Conservation (phyloP, 2,888 invertebrate genomes). For the Nemapogon koenigi region DNA sequence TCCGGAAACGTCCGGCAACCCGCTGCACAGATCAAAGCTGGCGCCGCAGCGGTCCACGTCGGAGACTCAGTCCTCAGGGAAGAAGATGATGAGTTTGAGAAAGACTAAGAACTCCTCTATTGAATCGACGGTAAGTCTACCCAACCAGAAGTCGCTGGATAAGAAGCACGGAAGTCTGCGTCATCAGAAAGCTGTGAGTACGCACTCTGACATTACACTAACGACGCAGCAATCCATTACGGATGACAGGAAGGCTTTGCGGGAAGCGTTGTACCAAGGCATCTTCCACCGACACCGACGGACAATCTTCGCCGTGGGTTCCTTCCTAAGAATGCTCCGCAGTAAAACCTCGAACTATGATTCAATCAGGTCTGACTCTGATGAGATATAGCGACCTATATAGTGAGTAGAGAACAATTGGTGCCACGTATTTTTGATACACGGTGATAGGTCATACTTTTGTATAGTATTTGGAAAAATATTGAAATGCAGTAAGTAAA, state of each 20-base stretch:
- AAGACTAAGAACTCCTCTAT: slow-evolving; percentile 58
- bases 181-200: slow-evolving; percentile 67
- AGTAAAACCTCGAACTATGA: slow-evolving; percentile 79
- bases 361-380: slow-evolving; percentile 70
- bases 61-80: slow-evolving; percentile 51
- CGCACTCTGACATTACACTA: slow-evolving; percentile 65
- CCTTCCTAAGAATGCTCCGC: slow-evolving; percentile 76
- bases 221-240: slow-evolving; percentile 51
- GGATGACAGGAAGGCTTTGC: slow-evolving; percentile 71
- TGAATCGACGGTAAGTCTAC: slow-evolving; percentile 60
- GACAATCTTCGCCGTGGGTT: slow-evolving; percentile 78
- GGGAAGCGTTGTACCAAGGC: slow-evolving; percentile 78
- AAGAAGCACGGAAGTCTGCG: slow-evolving; percentile 62
- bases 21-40: slow-evolving; percentile 51
- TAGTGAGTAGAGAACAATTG: slow-evolving; percentile 19
- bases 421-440: slow-evolving; percentile 47
- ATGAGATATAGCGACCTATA: slow-evolving; percentile 52
- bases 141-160: slow-evolving; percentile 58
- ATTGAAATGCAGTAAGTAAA: slow-evolving; percentile 5
- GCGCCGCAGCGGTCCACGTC: slow-evolving; percentile 53
- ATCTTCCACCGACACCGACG: slow-evolving; percentile 79
- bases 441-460: slow-evolving; percentile 41
- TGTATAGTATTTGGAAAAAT: slow-evolving; percentile 12
- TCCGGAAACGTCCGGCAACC: slow-evolving; percentile 50
- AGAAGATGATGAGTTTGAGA: slow-evolving; percentile 48